A percentile compares a stretch with the other conserved stretches of the same genome.
Conservation (phyloP, 2,797 vertebrate species). For the Microctenopoma stevenorrisi region DNA sequence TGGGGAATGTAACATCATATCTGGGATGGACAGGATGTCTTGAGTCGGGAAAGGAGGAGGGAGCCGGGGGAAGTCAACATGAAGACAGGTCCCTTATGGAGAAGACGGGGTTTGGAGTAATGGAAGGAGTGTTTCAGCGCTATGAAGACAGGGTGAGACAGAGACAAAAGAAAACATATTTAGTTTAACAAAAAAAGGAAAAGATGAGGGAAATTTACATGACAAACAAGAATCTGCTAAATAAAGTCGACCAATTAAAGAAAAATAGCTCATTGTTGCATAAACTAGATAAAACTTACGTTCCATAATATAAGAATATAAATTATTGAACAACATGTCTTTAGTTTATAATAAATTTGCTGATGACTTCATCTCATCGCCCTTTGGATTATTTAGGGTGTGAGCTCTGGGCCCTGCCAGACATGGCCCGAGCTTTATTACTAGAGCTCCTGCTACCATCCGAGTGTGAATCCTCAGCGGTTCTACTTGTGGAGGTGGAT, state of each 20-base stretch:
- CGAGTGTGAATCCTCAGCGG: conserved; percentile 50
- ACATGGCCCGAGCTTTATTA: conserved; percentile 45
- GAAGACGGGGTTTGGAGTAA: conserved; percentile 75
- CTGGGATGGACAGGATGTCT: conserved; percentile 81
- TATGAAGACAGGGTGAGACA: conserved; percentile 81
- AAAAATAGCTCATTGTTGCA: conserved; percentile 6
- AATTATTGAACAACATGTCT: background rate
- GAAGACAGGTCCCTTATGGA: conserved; percentile 80
- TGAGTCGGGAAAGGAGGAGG: conserved; percentile 66
- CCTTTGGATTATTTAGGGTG: conserved; percentile 64
- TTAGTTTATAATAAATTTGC: background rate
- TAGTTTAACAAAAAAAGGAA: conserved; percentile 51
- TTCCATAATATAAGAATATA: background rate
- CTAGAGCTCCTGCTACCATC: conserved; percentile 35
- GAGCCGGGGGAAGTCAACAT: conserved; percentile 73
- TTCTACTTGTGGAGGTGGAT: conserved; percentile 43
- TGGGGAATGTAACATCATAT: conserved; percentile 71
- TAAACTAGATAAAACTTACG: background rate
- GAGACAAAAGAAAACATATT: conserved; percentile 71
- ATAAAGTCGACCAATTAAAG: background rate
- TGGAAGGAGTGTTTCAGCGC: conserved; percentile 81
- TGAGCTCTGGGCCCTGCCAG: conserved; percentile 59
- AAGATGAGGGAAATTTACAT: conserved; percentile 34
- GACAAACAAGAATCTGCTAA: conserved; percentile 29
- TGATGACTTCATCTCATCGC: conserved; percentile 34